phyloP scores from a whole-genome alignment of 92 coral and sea anemone genomes.

The Blastomussa wellsi region DNA sequence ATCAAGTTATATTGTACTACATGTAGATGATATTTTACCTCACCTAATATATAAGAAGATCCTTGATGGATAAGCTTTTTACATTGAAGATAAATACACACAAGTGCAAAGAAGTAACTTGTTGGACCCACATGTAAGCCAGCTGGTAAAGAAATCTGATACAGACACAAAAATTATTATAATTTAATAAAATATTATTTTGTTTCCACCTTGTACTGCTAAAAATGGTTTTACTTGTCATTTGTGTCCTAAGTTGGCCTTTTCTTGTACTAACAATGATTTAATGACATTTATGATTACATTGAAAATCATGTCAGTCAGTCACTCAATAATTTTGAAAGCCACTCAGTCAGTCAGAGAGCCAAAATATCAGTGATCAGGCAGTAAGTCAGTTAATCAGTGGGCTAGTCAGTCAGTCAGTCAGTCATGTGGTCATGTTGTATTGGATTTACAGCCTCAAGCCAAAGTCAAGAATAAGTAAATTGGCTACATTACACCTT shows the following conservation, averaged over 20 bases:
- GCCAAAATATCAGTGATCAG: no score
- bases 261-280: no score
- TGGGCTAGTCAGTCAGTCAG: background rate
- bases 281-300: no score
- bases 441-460: background rate
- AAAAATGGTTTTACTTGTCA: background rate
- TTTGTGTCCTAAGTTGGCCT: background rate
- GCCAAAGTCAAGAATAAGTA: background rate
- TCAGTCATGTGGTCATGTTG: background rate
- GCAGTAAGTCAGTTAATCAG: no score
- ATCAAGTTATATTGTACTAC: background rate
- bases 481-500: no score
- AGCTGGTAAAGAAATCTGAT: conserved; percentile 70
- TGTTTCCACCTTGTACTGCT: no score
- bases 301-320: no score
- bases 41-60: conserved; percentile 76
- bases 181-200: no score
- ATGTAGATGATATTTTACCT: background rate
- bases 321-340: no score
- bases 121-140: conserved; percentile 82
- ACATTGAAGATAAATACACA: conserved; percentile 88
- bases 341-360: no score
- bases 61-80: conserved; percentile 83
- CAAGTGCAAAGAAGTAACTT: conserved; percentile 86
- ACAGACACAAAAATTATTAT: background rate